These are phyloP conservation scores for Mythimna loreyi DNA, from an alignment of 2,888 invertebrate species.

Conservation along the genomic window DNA sequence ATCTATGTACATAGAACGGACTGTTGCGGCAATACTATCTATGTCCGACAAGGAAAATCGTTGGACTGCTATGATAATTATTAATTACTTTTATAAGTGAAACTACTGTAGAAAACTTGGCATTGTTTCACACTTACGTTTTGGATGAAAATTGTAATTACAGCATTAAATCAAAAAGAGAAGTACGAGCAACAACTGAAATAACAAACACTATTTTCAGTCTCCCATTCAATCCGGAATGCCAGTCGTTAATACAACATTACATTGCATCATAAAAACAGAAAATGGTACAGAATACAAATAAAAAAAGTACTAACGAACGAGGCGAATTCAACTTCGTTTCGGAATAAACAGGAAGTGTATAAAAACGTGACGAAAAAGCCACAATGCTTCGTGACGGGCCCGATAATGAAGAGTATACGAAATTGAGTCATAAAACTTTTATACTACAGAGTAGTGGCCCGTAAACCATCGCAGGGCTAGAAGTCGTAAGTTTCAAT, in stretches of 20 bases:
- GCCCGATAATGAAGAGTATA: constrained; percentile 55
- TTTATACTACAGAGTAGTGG: constrained; percentile 53
- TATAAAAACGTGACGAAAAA: constrained; percentile 57
- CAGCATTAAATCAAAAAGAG: constrained; percentile 27
- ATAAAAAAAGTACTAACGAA: constrained; percentile 46
- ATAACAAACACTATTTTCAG: constrained; percentile 49
- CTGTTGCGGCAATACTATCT: too few relatives aligned
- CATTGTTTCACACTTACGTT: neutral
- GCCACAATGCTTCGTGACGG: constrained; percentile 54
- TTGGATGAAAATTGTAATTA: neutral
- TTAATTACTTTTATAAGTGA: too few relatives aligned
- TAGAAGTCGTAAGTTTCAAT: neutral
- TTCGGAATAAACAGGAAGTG: constrained; percentile 58
- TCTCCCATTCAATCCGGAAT: constrained; percentile 40
- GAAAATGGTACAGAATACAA: constrained; percentile 38
- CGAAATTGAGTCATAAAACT: constrained; percentile 62
- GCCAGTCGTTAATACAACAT: constrained; percentile 44
- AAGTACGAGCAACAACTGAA: constrained; percentile 17
- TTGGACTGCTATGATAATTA: too few relatives aligned
- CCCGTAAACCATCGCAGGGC: neutral
- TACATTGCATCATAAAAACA: constrained; percentile 39
- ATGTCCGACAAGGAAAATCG: too few relatives aligned
- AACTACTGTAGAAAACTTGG: too few relatives aligned
- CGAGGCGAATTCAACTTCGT: constrained; percentile 45
- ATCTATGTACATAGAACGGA: too few relatives aligned